phyloP scores from a whole-genome alignment of 2,113 vertebrate genomes.

The Sarotherodon lohbergeri region DNA sequence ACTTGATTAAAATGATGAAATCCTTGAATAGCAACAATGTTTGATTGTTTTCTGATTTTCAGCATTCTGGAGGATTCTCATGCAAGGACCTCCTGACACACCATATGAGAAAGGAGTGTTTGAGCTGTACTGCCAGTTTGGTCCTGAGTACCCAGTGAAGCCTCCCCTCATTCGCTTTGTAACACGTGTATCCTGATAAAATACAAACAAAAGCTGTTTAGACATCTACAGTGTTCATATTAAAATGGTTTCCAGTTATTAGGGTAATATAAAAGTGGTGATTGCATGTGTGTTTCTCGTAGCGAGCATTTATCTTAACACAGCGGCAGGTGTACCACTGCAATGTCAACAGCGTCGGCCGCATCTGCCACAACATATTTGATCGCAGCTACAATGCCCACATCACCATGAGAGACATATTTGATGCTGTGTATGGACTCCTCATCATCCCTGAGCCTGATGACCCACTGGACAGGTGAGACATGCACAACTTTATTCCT shows the following conservation, averaged over 20 bases:
- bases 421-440: slow-evolving; percentile 62
- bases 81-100: slow-evolving; percentile 66
- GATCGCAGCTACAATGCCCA: slow-evolving; percentile 63
- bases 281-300: accelerated
- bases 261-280: neutral
- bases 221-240: neutral
- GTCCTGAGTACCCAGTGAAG: slow-evolving; percentile 57
- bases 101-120: slow-evolving; percentile 59
- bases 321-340: slow-evolving; percentile 59
- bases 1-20: neutral
- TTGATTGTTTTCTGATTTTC: neutral
- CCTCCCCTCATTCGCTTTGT: slow-evolving; percentile 59
- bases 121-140: slow-evolving; percentile 68
- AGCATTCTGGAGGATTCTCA: slow-evolving; percentile 65
- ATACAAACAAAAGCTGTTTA: neutral
- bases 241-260: neutral
- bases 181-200: slow-evolving; percentile 57
- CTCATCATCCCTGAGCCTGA: slow-evolving; percentile 64
- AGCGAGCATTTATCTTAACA: slow-evolving; percentile 22
- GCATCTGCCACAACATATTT: slow-evolving; percentile 70
- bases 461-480: slow-evolving; percentile 66
- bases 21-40: neutral
- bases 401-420: slow-evolving; percentile 60
- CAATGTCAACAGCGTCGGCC: slow-evolving; percentile 64
- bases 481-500: neutral